Conservation (phyloP, 2,888 invertebrate species). For the Zygogramma bicolorata region DNA sequence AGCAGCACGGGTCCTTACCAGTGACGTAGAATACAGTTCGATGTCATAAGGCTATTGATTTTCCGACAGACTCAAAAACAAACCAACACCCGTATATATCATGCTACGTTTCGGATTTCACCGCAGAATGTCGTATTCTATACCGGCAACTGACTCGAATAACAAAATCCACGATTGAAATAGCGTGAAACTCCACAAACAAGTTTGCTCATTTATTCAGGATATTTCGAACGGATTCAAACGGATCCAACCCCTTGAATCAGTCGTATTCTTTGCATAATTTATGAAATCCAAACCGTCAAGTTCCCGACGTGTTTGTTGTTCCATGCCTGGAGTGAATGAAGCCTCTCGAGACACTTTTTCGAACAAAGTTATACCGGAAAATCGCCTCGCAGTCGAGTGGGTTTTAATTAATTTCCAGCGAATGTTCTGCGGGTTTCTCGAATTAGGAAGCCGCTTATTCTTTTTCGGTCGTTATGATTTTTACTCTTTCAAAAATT, state of each 20-base stretch:
- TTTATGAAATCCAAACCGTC: conserved; percentile 33
- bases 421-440: not conserved
- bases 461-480: not conserved
- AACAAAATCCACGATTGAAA: not conserved
- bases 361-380: conserved; percentile 17
- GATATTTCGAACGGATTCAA: not conserved
- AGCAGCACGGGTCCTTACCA: too few species aligned
- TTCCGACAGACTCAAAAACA: too few species aligned
- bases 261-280: conserved; percentile 18
- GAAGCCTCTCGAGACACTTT: conserved; percentile 10
- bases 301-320: conserved; percentile 6
- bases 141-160: too few species aligned
- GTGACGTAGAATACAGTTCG: too few species aligned
- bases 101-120: too few species aligned
- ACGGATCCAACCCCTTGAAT: conserved; percentile 4
- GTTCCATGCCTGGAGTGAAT: conserved; percentile 10
- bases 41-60: too few species aligned
- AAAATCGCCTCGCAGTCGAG: conserved; percentile 22
- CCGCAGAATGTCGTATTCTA: not conserved
- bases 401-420: conserved; percentile 9
- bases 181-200: not conserved
- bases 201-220: not conserved
- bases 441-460: not conserved
- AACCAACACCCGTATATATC: too few species aligned
- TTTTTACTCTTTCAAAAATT: not conserved